These are phyloP conservation scores for Sialis lutaria DNA, from an alignment of 2,888 invertebrate species.

Conservation along the genomic window DNA sequence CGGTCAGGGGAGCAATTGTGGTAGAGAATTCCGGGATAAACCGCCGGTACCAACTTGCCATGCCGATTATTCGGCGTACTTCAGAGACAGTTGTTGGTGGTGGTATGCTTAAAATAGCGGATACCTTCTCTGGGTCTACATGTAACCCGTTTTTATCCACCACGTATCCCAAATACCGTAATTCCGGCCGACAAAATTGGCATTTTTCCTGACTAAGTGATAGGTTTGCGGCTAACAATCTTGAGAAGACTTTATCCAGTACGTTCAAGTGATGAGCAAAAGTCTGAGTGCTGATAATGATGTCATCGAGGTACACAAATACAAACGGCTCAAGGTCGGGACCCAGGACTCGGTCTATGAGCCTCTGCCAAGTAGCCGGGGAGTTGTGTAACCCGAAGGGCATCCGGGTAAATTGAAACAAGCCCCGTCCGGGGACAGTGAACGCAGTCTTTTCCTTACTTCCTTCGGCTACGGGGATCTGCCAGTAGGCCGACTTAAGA, in stretches of 20 bases:
- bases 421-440: background rate
- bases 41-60: slow-evolving; percentile 16
- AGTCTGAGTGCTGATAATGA: slow-evolving; percentile 9
- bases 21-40: slow-evolving; percentile 13
- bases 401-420: slow-evolving; percentile 6
- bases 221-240: background rate
- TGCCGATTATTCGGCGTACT: slow-evolving; percentile 14
- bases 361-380: slow-evolving; percentile 10
- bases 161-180: slow-evolving; percentile 15
- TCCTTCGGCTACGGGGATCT: background rate
- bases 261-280: slow-evolving; percentile 10
- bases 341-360: slow-evolving; percentile 10
- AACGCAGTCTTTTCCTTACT: background rate
- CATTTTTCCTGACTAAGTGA: slow-evolving; percentile 6
- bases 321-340: slow-evolving; percentile 9
- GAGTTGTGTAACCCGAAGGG: slow-evolving; percentile 11
- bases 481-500: background rate
- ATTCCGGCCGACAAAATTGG: slow-evolving; percentile 9
- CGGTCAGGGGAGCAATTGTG: slow-evolving; percentile 10
- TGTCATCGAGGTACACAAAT: slow-evolving; percentile 10
- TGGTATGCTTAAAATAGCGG: slow-evolving; percentile 10
- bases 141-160: slow-evolving; percentile 12
- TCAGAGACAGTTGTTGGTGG: slow-evolving; percentile 11
- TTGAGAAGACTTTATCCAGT: background rate
- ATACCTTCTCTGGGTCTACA: slow-evolving; percentile 9